Percentiles rank a stretch among this genome's conserved stretches.
These are phyloP conservation scores for Petrolisthes cinctipes DNA, from an alignment of 2,888 invertebrate species.

Conservation along the genomic window DNA sequence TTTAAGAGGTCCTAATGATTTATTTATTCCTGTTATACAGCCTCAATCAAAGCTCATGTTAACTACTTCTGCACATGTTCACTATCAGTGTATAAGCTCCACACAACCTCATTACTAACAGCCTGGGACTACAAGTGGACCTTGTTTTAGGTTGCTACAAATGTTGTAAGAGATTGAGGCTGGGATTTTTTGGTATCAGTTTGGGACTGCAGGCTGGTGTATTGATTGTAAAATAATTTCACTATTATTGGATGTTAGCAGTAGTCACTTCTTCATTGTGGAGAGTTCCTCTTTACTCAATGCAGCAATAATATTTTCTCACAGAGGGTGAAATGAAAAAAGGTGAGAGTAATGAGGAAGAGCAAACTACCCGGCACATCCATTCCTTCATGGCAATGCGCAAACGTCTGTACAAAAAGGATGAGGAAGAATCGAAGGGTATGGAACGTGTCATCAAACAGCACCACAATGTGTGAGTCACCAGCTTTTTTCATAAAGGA, in stretches of 20 bases:
- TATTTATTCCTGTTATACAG: neutral
- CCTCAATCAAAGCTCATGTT: neutral
- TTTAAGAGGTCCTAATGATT: neutral
- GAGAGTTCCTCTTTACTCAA: no score
- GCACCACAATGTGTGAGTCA: conserved; percentile 29
- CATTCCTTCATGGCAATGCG: conserved; percentile 47
- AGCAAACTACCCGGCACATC: conserved; percentile 8
- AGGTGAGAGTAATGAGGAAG: neutral
- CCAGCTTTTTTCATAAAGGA: neutral
- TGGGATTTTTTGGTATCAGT: no score
- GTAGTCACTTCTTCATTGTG: no score
- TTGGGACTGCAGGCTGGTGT: no score
- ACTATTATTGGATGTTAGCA: no score
- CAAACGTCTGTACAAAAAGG: conserved; percentile 39
- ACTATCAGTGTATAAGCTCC: neutral
- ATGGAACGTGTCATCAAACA: conserved; percentile 44
- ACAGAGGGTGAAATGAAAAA: neutral
- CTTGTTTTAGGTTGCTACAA: no score
- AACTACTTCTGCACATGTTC: neutral
- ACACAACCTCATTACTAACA: neutral
- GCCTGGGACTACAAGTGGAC: no score
- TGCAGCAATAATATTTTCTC: neutral
- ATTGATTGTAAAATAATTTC: no score
- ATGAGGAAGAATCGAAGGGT: conserved; percentile 31
- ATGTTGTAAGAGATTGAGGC: no score